Base-by-base conservation (phyloP, 2,113 vertebrate genomes). In the Synodontis membranacea region DNA sequence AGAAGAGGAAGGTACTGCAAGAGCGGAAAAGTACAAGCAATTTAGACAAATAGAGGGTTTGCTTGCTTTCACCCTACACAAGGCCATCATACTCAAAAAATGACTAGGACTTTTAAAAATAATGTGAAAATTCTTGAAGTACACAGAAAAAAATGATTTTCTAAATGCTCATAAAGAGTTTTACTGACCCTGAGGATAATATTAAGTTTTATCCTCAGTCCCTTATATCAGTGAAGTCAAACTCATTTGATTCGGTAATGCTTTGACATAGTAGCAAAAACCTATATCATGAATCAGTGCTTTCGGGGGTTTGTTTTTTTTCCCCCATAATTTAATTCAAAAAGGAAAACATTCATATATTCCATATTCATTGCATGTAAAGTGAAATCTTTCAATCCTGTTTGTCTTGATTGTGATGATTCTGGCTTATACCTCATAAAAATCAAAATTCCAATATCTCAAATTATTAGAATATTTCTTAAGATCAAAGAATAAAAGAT, bases 241-340 rank as follows among this genome's bases (percentile, higher is more conserved):
- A 91, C 91, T 93, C 92, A 93, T 93, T 91, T 92, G 85, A 93
- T 94, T 93, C 92, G 84, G 89, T 91, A 72, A 86, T 80, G 70
- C 82, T 74, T 76, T 88, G 92, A 89, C 91, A 84, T 91, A 91
- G 91, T 50, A n/a, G n/a, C n/a, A n/a, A n/a, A n/a, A n/a, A n/a
- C n/a, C n/a, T n/a, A n/a, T n/a, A n/a, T n/a, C n/a, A n/a, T n/a
- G n/a, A n/a, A n/a, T n/a, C n/a, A n/a, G n/a, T n/a, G n/a, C n/a
- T n/a, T n/a, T n/a, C n/a, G n/a, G n/a, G n/a, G n/a, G n/a, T n/a
- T n/a, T n/a, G n/a, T n/a, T n/a, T n/a, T n/a, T n/a, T n/a, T n/a
- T n/a, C n/a, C n/a, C n/a, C n/a, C n/a, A n/a, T n/a, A n/a, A n/a
- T n/a, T n/a, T n/a, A n/a, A n/a, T n/a, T n/a, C n/a, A n/a, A n/a